Conservation (phyloP, 53 echinoderm and acorn worm species). For the Crossaster papposus region DNA sequence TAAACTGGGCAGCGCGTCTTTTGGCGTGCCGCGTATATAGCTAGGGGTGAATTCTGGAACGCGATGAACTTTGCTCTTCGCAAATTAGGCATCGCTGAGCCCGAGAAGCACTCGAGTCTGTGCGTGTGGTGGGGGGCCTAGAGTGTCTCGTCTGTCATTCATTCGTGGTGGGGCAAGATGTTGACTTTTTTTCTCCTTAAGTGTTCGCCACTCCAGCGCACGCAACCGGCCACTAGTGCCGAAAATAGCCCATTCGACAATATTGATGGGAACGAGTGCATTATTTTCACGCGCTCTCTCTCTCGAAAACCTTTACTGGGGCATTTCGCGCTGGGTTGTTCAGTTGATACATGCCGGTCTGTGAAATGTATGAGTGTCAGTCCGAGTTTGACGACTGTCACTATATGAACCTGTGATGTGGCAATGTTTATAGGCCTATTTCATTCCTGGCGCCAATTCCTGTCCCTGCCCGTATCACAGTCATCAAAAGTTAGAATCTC, state of each 20-base stretch:
- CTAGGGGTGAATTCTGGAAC: constrained; percentile 4
- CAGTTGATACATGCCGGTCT: background rate
- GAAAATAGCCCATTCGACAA: background rate
- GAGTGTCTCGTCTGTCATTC: constrained; percentile 2
- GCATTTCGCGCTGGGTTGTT: background rate
- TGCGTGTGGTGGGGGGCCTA: background rate
- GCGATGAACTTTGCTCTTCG: background rate
- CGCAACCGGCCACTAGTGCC: background rate
- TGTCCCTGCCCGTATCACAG: background rate
- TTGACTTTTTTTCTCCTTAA: background rate
- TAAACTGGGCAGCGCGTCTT: background rate
- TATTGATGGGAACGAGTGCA: constrained; percentile 6
- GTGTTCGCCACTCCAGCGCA: background rate
- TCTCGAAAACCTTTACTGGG: background rate
- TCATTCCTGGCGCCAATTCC: background rate
- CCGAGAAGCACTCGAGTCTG: background rate
- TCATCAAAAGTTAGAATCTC: too few relatives aligned
- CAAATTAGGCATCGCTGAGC: background rate
- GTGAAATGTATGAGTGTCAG: background rate
- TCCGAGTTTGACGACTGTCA: background rate
- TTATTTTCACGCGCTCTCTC: background rate
- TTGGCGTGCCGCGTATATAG: background rate
- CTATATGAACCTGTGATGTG: background rate
- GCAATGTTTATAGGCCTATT: background rate
- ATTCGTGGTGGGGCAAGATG: background rate